A percentile compares a stretch with the other conserved stretches of the same genome.
These are phyloP conservation scores for Sycophila sp. DNA, from an alignment of 1,140 invertebrate genomes.

Conservation along the genomic window DNA sequence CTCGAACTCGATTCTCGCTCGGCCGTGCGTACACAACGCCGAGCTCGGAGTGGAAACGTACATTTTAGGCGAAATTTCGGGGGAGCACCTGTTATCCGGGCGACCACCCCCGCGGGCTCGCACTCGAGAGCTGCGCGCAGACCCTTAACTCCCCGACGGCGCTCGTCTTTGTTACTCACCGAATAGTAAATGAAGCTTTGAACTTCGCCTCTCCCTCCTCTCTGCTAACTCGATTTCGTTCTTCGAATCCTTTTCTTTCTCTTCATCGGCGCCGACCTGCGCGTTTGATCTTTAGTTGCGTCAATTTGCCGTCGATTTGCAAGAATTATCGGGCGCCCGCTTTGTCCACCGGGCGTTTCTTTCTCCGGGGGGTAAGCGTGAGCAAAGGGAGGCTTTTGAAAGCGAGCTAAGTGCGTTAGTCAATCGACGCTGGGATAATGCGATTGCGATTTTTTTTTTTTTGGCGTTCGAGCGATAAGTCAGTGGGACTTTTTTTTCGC, in stretches of 20 bases:
- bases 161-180: slow-evolving; percentile 26
- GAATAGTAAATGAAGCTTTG: slow-evolving; percentile 36
- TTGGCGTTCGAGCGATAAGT: too few relatives aligned
- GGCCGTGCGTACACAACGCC: not conserved
- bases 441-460: too few relatives aligned
- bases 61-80: not conserved
- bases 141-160: slow-evolving; percentile 22
- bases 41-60: too few relatives aligned
- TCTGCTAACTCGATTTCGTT: slow-evolving; percentile 18
- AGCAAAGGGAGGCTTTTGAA: slow-evolving; percentile 8
- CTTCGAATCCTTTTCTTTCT: slow-evolving; percentile 9
- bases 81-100: slow-evolving; percentile 19
- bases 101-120: not conserved
- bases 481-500: too few relatives aligned
- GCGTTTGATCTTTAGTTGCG: slow-evolving; percentile 23
- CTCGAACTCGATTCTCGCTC: not conserved
- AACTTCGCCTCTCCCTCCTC: slow-evolving; percentile 8
- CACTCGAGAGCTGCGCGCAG: slow-evolving; percentile 18
- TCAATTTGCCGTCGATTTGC: slow-evolving; percentile 31
- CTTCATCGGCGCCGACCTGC: not conserved
- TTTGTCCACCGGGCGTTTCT: too few relatives aligned
- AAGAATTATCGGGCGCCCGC: slow-evolving; percentile 30
- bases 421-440: not conserved
- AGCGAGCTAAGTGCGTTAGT: not conserved
- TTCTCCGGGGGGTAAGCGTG: too few relatives aligned